Evolutionary conservation across 1,140 invertebrate genomes (phyloP), one percentile per base, ranked within the genome.

Genomic region (Trichoplusia ni): DNA sequence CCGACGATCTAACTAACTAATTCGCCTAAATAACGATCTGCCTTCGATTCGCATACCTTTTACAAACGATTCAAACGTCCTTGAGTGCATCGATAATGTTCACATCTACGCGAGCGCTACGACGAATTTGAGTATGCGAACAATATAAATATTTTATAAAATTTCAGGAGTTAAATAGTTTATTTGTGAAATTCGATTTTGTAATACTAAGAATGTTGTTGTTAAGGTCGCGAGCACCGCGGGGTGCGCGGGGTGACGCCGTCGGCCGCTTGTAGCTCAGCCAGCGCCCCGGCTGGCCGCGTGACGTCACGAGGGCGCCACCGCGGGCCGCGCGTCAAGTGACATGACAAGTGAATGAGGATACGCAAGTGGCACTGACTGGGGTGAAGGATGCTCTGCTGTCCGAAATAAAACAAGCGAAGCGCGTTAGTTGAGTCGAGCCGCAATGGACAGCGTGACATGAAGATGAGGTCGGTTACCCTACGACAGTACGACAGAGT

Each of bases 151-250:
- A 83, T 76, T 72, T 82, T 84, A 83, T 79, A 83, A 81, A 85
- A 85, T 79, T 78, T 84, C 79, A 80, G 75, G 62, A 81, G 79
- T 75, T 79, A 83, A 78, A 81, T 80, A 80, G 71, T 79, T 69
- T 74, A 73, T 65, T 74, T 81, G 82, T 86, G 81, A 89, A 89
- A 89, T 90, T 88, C 84, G 86, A 86, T 84, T 86, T 85, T 71
- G 75, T 84, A 84, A 84, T 76, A 81, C 82, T 85, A 87, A 78
- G 9, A 64, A 67, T 71, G 64, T 71, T 67, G 58, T 40, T 49
- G 33, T 58, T 42, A 54, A 62, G 49, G 46, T 67, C 60, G 71
- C 64, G 64, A 53, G 66, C 49, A 67, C 56, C 51, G 46, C 18
- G 29, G 21, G 40, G 35, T 23, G 8, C 33, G 29, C 56, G 62